Conservation (phyloP, 1,140 invertebrate species). For the Cyclina sinensis region DNA sequence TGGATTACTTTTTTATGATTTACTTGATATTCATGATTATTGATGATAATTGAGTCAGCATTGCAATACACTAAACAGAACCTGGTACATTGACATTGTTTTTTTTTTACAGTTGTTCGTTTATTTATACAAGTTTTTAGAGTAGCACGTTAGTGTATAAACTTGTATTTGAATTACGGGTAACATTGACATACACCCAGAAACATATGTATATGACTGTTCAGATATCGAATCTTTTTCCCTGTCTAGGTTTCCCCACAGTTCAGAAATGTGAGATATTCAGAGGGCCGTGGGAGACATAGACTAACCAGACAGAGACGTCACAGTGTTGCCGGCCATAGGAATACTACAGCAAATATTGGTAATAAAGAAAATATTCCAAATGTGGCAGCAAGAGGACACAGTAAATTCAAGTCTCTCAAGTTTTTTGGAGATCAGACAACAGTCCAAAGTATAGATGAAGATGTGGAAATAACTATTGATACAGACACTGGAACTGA, state of each 20-base stretch:
- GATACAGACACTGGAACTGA: slow-evolving; percentile 4
- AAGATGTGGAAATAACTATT: slow-evolving; percentile 43
- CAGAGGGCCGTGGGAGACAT: neutral
- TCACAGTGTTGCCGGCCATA: slow-evolving; percentile 49
- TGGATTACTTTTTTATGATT: too few relatives aligned
- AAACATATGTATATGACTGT: too few relatives aligned
- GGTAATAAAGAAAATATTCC: slow-evolving; percentile 42
- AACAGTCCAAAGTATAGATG: slow-evolving; percentile 29
- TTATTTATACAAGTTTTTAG: too few relatives aligned
- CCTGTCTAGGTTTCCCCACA: slow-evolving; percentile 64
- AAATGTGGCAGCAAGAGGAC: neutral
- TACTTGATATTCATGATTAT: too few relatives aligned
- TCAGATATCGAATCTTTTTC: too few relatives aligned
- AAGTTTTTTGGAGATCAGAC: slow-evolving; percentile 57
- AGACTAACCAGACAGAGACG: slow-evolving; percentile 35
- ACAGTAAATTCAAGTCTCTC: slow-evolving; percentile 48
- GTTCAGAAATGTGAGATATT: slow-evolving; percentile 9
- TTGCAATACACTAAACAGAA: too few relatives aligned
- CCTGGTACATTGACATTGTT: too few relatives aligned
- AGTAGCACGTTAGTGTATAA: too few relatives aligned
- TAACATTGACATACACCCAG: too few relatives aligned
- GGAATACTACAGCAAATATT: neutral
- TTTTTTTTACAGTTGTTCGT: too few relatives aligned
- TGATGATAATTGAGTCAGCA: too few relatives aligned
- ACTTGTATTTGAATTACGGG: too few relatives aligned